Evolutionary conservation across 2,113 vertebrate genomes (phyloP), one percentile per base, ranked within the genome.

Genomic region (Phainopepla nitens): DNA sequence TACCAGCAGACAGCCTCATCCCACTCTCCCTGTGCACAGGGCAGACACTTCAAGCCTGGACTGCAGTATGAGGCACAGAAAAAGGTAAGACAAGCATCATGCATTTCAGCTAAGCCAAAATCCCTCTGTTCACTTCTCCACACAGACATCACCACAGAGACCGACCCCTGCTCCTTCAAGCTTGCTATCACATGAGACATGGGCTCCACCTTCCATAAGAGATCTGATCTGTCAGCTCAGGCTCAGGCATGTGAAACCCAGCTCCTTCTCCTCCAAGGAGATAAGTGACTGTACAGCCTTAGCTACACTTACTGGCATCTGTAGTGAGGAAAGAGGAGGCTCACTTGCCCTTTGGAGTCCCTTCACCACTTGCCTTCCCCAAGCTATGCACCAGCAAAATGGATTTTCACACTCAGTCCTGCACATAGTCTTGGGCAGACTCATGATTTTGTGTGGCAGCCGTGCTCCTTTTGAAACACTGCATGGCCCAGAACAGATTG

Each of bases 231-330:
- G 86, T 66, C 70, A 79, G 53, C 11, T 82, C 65, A 78, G 51
- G 51, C 73, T 78, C 80, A 64, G 42, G 35, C 60, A 81, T 0
- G 0, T 18, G 49, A 18, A 83, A n/a, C 39, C 15, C 73, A 84
- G 57, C 61, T 94, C 57, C 82, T 90, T 51, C 39, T 88, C 56
- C 65, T 78, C 82, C 76, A 41, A 57, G n/a, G 77, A 83, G n/a
- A 27, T 13, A 33, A 45, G 28, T 16, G 58, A 72, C 17, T n/a
- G 33, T 24, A 69, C 57, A 69, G 28, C 15, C 42, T 77, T 14
- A 54, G 56, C 64, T 41, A 29, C 31, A 9, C 36, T 57, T 22
- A 13, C 35, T 3, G 1, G 47, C 28, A 15, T 12, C 51, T 79
- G 62, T 31, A 35, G 24, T 6, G 31, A 76, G 61, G 49, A 54